phyloP scores from a whole-genome alignment of 2,113 vertebrate genomes.

The Procavia capensis region DNA sequence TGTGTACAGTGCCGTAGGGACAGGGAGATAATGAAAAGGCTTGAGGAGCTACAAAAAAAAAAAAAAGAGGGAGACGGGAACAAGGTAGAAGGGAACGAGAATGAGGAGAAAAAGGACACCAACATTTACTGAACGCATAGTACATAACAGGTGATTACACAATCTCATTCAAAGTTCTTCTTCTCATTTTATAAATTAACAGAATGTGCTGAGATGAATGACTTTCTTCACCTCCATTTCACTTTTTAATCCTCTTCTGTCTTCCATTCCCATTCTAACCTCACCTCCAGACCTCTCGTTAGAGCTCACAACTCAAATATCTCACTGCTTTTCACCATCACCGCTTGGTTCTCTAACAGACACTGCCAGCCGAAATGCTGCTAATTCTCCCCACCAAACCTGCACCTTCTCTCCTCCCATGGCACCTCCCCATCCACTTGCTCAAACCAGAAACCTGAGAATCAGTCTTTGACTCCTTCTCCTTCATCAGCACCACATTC shows the following conservation, averaged over 20 bases:
- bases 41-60: neutral
- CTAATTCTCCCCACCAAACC: neutral
- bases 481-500: neutral
- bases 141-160: neutral
- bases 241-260: neutral
- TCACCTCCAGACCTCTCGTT: neutral
- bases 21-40: neutral
- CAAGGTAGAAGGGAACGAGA: neutral
- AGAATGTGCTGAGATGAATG: neutral
- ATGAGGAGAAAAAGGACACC: neutral
- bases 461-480: neutral
- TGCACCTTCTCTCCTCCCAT: neutral
- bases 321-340: neutral
- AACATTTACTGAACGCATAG: neutral
- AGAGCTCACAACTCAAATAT: neutral
- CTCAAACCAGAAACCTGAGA: neutral
- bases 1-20: neutral
- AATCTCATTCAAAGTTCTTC: neutral
- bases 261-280: neutral
- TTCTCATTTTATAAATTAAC: constrained; percentile 37
- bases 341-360: neutral
- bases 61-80: neutral
- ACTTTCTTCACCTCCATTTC: neutral
- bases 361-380: neutral
- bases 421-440: neutral